Evolutionary conservation across 2,113 vertebrate genomes (phyloP), one percentile per base, ranked within the genome.

Genomic region (Cyphomyrus discorhynchus): DNA sequence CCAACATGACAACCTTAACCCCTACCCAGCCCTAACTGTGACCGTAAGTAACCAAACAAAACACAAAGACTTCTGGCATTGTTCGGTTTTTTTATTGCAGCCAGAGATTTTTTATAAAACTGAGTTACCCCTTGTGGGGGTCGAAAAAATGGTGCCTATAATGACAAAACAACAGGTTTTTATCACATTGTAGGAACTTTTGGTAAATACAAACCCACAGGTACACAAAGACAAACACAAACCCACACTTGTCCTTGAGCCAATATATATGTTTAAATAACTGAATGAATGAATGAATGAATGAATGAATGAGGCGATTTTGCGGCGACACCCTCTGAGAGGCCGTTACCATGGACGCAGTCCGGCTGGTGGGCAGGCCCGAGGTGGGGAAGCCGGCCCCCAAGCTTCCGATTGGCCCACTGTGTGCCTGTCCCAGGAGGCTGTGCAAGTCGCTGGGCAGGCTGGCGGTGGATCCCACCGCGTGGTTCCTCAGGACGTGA

Each of bases 401-500:
- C 91, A 97, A 93, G 93, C 93, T 96, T 90, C 94, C 96, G 80
- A 97, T 92, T 49, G 96, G 94, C 96, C 97, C 96, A 53, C 96
- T 96, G 94, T 95, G 96, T 93, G 96, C 95, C 94, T 95, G 96
- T 96, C 96, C 96, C 94, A 97, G 83, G 92, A 97, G 93, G 90
- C 95, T 95, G 0, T 97, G 97, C 92, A 98, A 96, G 24, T 99
- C 97, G 89, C 93, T 92, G 53, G 97, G 95, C 27, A 98, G 95
- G 93, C 96, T 95, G 0, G 96, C 95, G 0, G 96, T 97, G 92
- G 98, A 97, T 90, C 98, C 98, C 90, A 99, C 98, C 0, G 98
- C 98, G 42, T 99, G 98, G 93, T 98, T 99, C 92, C 98, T 95
- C 86, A 99, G 95, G 4, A 99, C 97, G 7, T 99, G 97, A 93